A percentile compares a stretch with the other conserved stretches of the same genome.
Evolutionary conservation across 2,888 invertebrate species (phyloP).

Genomic region (Zelleria hepariella): DNA sequence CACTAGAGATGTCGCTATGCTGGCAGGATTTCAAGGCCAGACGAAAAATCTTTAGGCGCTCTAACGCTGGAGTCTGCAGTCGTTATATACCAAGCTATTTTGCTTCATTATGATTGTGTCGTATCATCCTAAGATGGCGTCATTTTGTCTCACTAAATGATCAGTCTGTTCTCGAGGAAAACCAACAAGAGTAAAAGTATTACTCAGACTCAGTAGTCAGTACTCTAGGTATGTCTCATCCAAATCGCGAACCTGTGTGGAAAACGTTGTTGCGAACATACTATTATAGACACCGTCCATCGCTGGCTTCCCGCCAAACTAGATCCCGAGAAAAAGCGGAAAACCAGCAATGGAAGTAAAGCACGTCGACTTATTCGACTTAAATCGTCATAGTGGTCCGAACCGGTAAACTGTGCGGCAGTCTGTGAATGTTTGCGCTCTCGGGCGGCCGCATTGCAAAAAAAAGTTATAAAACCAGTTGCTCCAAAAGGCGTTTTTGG

Average conservation of each 20-base stretch:
- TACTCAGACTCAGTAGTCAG: not conserved
- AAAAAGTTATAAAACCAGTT: not conserved
- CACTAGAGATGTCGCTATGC: not conserved
- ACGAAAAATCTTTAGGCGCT: not conserved
- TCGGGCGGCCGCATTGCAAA: not conserved
- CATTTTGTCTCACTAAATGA: not conserved
- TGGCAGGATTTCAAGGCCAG: not conserved
- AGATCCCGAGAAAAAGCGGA: not conserved
- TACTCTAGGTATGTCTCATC: not conserved
- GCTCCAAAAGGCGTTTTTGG: not conserved
- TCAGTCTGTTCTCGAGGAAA: not conserved
- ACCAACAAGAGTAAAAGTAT: not conserved
- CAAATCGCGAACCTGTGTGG: not conserved
- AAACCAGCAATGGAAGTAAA: constrained; percentile 11
- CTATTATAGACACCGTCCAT: not conserved
- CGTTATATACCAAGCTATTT: not conserved
- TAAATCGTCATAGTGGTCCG: not conserved
- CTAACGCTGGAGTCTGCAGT: too few species aligned
- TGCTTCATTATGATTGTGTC: not conserved
- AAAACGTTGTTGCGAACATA: not conserved
- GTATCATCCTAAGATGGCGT: not conserved
- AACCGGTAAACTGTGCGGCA: not conserved
- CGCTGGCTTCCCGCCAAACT: not conserved
- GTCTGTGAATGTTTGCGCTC: not conserved
- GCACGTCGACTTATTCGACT: constrained; percentile 1